Conservation (phyloP, 2,113 vertebrate species). For the Sturnira hondurensis region DNA sequence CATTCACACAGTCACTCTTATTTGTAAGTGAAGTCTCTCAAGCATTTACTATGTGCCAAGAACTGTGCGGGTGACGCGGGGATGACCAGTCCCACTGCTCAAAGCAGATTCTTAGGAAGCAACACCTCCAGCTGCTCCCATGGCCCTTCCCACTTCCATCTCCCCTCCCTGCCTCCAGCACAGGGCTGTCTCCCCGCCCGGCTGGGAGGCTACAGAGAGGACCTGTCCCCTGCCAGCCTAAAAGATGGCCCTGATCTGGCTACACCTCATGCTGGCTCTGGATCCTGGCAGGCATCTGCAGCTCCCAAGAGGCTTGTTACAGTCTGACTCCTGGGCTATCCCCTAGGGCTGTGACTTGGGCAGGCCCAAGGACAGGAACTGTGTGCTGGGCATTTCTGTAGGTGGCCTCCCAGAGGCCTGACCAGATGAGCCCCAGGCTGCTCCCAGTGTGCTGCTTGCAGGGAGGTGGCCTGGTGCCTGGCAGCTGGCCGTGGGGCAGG, state of each 20-base stretch:
- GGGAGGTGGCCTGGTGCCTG: neutral
- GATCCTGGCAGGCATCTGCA: neutral
- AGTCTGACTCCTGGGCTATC: neutral
- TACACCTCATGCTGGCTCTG: neutral
- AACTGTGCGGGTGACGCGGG: neutral
- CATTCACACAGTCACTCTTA: neutral
- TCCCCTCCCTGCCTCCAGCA: neutral
- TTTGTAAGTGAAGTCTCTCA: neutral
- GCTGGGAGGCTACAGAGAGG: neutral
- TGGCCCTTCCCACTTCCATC: neutral
- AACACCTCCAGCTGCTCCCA: neutral
- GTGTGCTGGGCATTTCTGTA: neutral
- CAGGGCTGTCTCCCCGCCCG: neutral
- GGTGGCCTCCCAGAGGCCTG: neutral
- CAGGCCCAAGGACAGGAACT: neutral
- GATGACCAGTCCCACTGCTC: neutral
- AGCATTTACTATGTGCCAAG: neutral
- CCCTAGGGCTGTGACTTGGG: neutral
- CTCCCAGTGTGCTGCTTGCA: neutral
- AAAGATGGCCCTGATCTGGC: neutral
- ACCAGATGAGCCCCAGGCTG: neutral
- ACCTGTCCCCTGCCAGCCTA: neutral
- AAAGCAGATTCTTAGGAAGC: neutral
- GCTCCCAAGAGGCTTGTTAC: neutral
- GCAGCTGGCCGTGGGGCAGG: too few species aligned